These are phyloP conservation scores for Tyrophagus putrescentiae DNA, from an alignment of 1,140 invertebrate species.

Conservation along the genomic window DNA sequence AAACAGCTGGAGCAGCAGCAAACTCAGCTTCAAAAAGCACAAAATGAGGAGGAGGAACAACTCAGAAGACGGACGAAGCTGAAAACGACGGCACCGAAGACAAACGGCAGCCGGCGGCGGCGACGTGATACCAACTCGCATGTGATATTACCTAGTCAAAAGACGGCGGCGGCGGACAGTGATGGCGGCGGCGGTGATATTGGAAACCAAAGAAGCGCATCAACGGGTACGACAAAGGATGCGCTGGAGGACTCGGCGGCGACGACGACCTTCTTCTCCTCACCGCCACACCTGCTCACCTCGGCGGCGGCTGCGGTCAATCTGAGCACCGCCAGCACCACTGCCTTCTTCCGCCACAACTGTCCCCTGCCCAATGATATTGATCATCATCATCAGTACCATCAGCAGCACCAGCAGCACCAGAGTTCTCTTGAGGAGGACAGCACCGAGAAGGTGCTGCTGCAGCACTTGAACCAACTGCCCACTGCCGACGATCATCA, in stretches of 20 bases:
- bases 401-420: too few species aligned
- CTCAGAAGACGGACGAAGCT: not conserved
- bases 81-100: not conserved
- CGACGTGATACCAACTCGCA: not conserved
- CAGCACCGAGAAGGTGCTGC: not conserved
- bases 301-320: not conserved
- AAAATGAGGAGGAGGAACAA: too few species aligned
- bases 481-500: not conserved
- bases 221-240: not conserved
- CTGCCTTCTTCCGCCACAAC: slow-evolving; percentile 10
- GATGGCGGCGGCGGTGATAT: not conserved
- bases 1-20: too few species aligned
- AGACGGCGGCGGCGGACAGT: too few species aligned
- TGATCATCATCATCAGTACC: not conserved
- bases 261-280: not conserved
- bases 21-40: too few species aligned
- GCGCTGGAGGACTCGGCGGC: not conserved
- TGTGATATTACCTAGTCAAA: not conserved
- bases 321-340: not conserved
- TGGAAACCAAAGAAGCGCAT: not conserved
- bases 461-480: not conserved
- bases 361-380: slow-evolving; percentile 4
- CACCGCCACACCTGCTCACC: not conserved
- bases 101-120: not conserved
- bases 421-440: not conserved